Conservation (phyloP, 2,888 invertebrate species). For the Lasius fuliginosus region DNA sequence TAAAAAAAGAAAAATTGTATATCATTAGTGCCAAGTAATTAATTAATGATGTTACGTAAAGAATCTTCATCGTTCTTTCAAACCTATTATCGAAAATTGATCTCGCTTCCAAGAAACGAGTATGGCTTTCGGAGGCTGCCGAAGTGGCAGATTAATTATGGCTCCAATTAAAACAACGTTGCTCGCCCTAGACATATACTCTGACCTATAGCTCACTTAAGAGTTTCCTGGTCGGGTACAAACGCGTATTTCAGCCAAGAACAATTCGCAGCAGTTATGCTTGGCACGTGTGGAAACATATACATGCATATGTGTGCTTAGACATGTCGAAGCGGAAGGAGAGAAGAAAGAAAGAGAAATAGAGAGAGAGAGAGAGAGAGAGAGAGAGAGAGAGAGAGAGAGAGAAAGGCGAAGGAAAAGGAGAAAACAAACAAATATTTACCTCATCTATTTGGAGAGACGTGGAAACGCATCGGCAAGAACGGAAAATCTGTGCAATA, state of each 20-base stretch:
- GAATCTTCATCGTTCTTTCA: background rate
- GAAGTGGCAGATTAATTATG: slow-evolving; percentile 52
- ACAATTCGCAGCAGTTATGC: slow-evolving; percentile 65
- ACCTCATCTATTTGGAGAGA: slow-evolving; percentile 71
- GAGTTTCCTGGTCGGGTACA: slow-evolving; percentile 2
- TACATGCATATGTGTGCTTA: background rate
- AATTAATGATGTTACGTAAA: slow-evolving; percentile 36
- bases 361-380: background rate
- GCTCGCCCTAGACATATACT: background rate
- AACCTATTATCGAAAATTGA: background rate
- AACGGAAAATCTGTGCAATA: slow-evolving; percentile 22
- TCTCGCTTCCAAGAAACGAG: background rate
- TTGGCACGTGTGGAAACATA: slow-evolving; percentile 66
- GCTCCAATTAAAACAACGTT: slow-evolving; percentile 35
- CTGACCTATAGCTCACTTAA: background rate
- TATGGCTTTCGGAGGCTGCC: slow-evolving; percentile 1
- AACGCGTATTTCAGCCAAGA: slow-evolving; percentile 58
- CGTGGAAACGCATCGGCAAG: slow-evolving; percentile 40
- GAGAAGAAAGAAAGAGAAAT: background rate
- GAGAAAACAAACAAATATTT: slow-evolving; percentile 73
- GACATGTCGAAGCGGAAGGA: background rate
- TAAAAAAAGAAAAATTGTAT: background rate
- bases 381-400: background rate
- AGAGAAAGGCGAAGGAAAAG: slow-evolving; percentile 40
- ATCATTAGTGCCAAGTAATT: slow-evolving; percentile 11